phyloP scores from a whole-genome alignment of 2,888 invertebrate species.

The Aspidiotus destructor region DNA sequence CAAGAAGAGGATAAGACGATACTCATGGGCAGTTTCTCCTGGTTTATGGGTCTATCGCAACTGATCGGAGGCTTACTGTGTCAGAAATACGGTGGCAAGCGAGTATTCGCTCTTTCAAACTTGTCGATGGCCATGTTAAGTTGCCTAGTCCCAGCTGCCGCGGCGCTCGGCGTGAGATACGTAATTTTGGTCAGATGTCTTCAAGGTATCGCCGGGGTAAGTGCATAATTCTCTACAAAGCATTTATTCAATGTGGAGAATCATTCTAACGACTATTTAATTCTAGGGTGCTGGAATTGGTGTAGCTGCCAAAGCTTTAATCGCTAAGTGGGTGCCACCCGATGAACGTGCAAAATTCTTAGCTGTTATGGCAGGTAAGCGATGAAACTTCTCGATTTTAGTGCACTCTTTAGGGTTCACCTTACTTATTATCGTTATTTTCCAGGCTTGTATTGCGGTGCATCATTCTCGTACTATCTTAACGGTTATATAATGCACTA shows the following conservation, averaged over 20 bases:
- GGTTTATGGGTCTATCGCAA: slow-evolving; percentile 63
- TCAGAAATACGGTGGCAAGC: slow-evolving; percentile 59
- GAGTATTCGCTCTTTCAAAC: slow-evolving; percentile 60
- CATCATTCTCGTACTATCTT: slow-evolving; percentile 57
- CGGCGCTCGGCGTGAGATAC: slow-evolving; percentile 51
- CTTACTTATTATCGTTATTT: slow-evolving; percentile 1
- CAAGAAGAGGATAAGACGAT: slow-evolving; percentile 53
- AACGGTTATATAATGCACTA: slow-evolving; percentile 55
- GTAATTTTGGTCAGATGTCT: slow-evolving; percentile 54
- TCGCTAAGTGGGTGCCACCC: slow-evolving; percentile 71
- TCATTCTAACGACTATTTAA: neutral
- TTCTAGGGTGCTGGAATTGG: slow-evolving; percentile 46
- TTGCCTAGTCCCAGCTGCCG: slow-evolving; percentile 54
- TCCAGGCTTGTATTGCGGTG: slow-evolving; percentile 54
- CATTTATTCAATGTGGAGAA: neutral
- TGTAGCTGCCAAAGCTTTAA: slow-evolving; percentile 71
- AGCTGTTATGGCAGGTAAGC: slow-evolving; percentile 50
- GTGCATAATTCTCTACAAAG: slow-evolving; percentile 37
- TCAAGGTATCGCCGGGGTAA: slow-evolving; percentile 59
- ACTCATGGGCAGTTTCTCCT: slow-evolving; percentile 59
- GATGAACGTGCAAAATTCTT: slow-evolving; percentile 63
- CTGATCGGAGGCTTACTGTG: slow-evolving; percentile 60
- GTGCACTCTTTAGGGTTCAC: neutral
- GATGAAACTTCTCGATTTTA: slow-evolving; percentile 1
- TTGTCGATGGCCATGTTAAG: slow-evolving; percentile 57